Conservation (phyloP, 2,113 vertebrate species). For the Caloenas nicobarica region DNA sequence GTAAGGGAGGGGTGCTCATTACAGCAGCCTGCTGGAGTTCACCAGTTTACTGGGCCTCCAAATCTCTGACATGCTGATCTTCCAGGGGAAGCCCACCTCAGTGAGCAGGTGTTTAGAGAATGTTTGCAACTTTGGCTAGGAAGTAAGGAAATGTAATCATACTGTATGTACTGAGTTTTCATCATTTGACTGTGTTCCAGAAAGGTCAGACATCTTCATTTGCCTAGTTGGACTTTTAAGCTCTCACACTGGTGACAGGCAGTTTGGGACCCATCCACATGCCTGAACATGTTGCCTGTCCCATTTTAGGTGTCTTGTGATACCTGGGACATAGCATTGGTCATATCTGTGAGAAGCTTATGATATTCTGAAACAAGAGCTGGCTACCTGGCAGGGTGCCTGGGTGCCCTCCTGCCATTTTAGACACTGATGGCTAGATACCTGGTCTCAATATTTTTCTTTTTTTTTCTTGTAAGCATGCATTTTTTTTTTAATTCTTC, state of each 20-base stretch:
- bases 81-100: background rate
- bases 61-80: background rate
- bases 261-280: background rate
- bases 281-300: background rate
- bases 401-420: background rate
- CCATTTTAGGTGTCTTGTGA: background rate
- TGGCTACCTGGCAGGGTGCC: background rate
- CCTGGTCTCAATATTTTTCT: background rate
- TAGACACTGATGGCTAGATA: background rate
- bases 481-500: background rate
- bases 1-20: background rate
- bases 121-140: background rate
- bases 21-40: background rate
- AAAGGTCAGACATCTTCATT: background rate
- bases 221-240: background rate
- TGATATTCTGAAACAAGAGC: background rate
- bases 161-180: background rate
- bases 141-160: background rate
- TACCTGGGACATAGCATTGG: background rate
- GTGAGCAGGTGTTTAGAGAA: background rate
- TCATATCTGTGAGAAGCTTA: background rate
- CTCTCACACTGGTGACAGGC: background rate
- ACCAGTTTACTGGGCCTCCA: background rate
- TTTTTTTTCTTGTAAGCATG: background rate
- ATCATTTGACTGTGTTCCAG: background rate